phyloP scores from a whole-genome alignment of 2,888 invertebrate genomes.

The Lamellibrachia columna region DNA sequence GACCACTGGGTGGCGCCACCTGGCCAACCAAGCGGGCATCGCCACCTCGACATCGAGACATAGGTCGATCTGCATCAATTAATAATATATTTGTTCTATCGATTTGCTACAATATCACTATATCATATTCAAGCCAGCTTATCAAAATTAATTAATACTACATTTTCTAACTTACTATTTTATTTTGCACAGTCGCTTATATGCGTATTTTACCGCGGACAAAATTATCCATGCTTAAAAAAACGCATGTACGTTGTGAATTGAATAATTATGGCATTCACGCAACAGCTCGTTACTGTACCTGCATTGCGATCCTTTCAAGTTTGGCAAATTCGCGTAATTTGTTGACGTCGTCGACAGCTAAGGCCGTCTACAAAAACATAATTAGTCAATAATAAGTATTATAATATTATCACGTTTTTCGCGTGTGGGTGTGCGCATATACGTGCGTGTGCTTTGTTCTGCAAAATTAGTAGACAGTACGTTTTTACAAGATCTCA shows the following conservation, averaged over 20 bases:
- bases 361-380: conserved; percentile 68
- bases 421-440: not conserved
- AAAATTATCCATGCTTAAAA: not conserved
- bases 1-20: not conserved
- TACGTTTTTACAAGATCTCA: too few relatives aligned
- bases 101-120: not conserved
- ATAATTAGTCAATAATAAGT: not conserved
- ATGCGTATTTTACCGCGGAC: not conserved
- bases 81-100: not conserved
- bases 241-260: too few relatives aligned
- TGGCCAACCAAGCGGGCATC: conserved; percentile 18
- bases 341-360: conserved; percentile 91
- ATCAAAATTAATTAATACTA: not conserved
- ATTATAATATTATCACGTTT: not conserved
- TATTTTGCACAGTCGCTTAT: too few relatives aligned
- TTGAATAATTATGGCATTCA: not conserved
- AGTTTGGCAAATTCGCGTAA: conserved; percentile 87
- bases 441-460: not conserved
- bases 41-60: conserved; percentile 24
- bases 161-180: not conserved
- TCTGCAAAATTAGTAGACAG: too few relatives aligned
- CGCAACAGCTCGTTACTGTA: not conserved
- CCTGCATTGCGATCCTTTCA: conserved; percentile 85
- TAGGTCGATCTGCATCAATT: conserved; percentile 19
- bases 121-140: not conserved